phyloP scores from a whole-genome alignment of 2,888 invertebrate genomes.

The Dorcus parallelipipedus region DNA sequence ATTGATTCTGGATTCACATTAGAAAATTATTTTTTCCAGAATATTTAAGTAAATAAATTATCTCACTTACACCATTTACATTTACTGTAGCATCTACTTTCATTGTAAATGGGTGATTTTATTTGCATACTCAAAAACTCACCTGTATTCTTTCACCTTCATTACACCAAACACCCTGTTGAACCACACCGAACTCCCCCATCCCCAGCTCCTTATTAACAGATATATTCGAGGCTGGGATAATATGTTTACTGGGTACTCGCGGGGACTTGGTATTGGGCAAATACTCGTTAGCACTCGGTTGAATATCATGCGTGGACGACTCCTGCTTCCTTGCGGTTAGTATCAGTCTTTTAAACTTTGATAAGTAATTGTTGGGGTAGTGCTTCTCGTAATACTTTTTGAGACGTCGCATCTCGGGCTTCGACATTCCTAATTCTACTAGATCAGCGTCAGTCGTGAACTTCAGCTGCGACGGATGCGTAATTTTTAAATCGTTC shows the following conservation, averaged over 20 bases:
- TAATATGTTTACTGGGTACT: slow-evolving; percentile 82
- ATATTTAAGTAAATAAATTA: no score
- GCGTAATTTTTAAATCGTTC: slow-evolving; percentile 84
- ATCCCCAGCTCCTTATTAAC: slow-evolving; percentile 93
- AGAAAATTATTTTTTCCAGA: no score
- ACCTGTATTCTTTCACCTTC: slow-evolving; percentile 78
- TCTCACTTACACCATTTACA: no score
- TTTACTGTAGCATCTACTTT: no score
- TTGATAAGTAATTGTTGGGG: slow-evolving; percentile 88
- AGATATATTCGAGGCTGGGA: slow-evolving; percentile 79
- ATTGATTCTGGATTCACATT: no score
- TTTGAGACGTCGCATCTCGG: slow-evolving; percentile 90
- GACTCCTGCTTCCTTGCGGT: slow-evolving; percentile 58
- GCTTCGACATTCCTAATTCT: slow-evolving; percentile 89
- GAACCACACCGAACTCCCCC: slow-evolving; percentile 97
- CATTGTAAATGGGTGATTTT: no score
- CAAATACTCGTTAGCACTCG: slow-evolving; percentile 38
- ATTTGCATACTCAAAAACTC: slow-evolving; percentile 2
- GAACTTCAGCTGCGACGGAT: slow-evolving; percentile 87
- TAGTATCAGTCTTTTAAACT: slow-evolving; percentile 81
- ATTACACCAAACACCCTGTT: slow-evolving; percentile 96
- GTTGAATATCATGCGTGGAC: slow-evolving; percentile 25
- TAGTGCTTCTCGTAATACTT: slow-evolving; percentile 93
- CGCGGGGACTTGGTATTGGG: slow-evolving; percentile 51
- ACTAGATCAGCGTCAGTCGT: slow-evolving; percentile 89